Evolutionary conservation across 92 coral and sea anemone genomes (phyloP), one percentile per base, ranked within the genome.

Genomic region (Pocillopora grandis): DNA sequence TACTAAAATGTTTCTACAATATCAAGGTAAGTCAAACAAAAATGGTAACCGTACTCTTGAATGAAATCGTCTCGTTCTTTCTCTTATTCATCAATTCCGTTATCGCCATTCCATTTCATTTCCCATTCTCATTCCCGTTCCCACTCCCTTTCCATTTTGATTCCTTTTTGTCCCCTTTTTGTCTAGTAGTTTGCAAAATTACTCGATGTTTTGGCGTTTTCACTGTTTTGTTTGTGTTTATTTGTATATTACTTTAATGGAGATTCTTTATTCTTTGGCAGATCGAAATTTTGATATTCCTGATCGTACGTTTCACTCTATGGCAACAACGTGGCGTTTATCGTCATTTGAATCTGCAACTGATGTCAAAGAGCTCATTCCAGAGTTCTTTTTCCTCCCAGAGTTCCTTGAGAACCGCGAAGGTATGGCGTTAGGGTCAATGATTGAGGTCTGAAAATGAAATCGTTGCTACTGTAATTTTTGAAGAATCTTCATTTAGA

Each of bases 291-390:
- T 96, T 71, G 99, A 96, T 82, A 93, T 94, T 67, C 99, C 99
- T 48, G 99, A 96, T 89, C 96, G 99, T 66, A 96, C 99, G 21
- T 96, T 96, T 88, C 99, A 96, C 91, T 95, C 99, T 68, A 89
- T 96, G 91, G 98, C 90, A 70, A 96, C 99, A 14, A 94, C 99
- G 37, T 96, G 99, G 99, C 94, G 98, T 61, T 90, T 96, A 36
- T 96, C 99, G 4, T 96, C 99, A 66, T 94, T 84, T 78, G 98
- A 95, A 21, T 96, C 99, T 20, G 91, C 99, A 12, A 95, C 99
- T 35, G 99, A 96, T 76, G 99, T 96, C 59, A 96, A 96, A 63
- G 99, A 96, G 66, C 88, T 96, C 35, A 94, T 92, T 56, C 99
- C 99, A 12, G 99, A 96, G 87, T 96, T 96, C 90, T 96, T 96